Evolutionary conservation across 2,113 vertebrate species (phyloP), one percentile per base, ranked within the genome.

Genomic region (Pseudorectes ferrugineus): DNA sequence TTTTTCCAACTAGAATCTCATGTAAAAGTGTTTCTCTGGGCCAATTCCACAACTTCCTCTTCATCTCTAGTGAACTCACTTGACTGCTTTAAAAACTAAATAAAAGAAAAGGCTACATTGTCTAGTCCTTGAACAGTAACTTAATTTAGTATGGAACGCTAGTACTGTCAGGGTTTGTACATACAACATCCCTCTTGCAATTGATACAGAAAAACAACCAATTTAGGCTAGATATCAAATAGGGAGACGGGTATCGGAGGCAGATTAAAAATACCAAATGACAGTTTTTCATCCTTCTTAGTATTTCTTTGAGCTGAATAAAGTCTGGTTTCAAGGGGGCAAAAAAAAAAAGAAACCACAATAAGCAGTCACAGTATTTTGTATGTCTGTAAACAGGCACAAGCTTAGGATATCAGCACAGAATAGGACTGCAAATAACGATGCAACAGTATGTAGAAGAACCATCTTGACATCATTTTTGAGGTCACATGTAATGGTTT

Each of bases 161-260:
- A 31, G 43, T 49, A 66, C 5, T 24, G 14, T 28, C 38, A 85
- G 16, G 8, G 13, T 63, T 35, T 59, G 14, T 17, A 48, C n/a
- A 54, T 15, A 62, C 25, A 20, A 33, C 3, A 14, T 12, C 16
- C 7, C 26, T 67, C 71, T 28, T 49, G 21, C 35, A 92, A 61
- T 18, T 21, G 11, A 9, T 48, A 59, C 24, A 66, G 31, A 90
- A 85, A 82, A 10, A 4, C 4, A 82, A 54, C 1, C 11, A 67
- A 29, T 59, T 66, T 49, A 71, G 28, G 10, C n/a, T 52, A 61
- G 16, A 42, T 43, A 83, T 11, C 29, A 72, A 28, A 12, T 8
- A 49, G 5, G 9, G 16, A n/a, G 15, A 15, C 0, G 1, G 43
- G 11, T 16, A 2, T 6, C 2, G 3, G 3, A 4, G 17, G 2